Evolutionary conservation across 2,113 vertebrate genomes (phyloP).

Genomic region (Carlito syrichta): DNA sequence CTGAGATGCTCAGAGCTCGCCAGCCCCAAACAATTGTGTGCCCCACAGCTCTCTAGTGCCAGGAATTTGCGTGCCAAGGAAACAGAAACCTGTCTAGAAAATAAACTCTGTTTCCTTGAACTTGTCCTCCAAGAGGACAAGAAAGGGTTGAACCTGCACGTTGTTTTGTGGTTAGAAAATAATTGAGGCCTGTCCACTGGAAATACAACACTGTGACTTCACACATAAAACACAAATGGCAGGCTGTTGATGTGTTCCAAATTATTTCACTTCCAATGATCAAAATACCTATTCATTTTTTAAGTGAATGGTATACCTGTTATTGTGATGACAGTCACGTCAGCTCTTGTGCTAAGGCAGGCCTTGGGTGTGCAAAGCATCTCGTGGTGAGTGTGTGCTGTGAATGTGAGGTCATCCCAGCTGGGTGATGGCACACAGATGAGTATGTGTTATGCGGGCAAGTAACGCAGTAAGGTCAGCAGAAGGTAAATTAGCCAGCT

Average conservation of each 20-base stretch:
- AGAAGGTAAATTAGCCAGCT: not conserved
- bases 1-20: slow-evolving; percentile 13
- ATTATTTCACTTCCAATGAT: not conserved
- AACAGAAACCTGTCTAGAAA: slow-evolving; percentile 59
- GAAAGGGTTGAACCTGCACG: not conserved
- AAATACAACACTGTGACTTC: not conserved
- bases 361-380: not conserved
- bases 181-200: not conserved
- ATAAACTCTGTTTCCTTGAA: slow-evolving; percentile 53
- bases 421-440: not conserved
- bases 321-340: not conserved
- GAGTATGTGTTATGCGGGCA: not conserved
- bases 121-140: slow-evolving; percentile 6
- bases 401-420: not conserved
- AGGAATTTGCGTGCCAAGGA: slow-evolving; percentile 55
- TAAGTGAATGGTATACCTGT: not conserved
- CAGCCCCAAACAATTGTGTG: slow-evolving; percentile 41
- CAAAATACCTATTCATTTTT: not conserved
- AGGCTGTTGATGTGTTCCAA: not conserved
- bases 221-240: not conserved
- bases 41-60: slow-evolving; percentile 27
- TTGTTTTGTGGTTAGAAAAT: slow-evolving; percentile 3
- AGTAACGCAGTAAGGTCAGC: not conserved
- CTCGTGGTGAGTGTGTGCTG: not conserved
- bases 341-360: not conserved